phyloP scores from a whole-genome alignment of 1,140 invertebrate genomes.

The Leptopilina boulardi region DNA sequence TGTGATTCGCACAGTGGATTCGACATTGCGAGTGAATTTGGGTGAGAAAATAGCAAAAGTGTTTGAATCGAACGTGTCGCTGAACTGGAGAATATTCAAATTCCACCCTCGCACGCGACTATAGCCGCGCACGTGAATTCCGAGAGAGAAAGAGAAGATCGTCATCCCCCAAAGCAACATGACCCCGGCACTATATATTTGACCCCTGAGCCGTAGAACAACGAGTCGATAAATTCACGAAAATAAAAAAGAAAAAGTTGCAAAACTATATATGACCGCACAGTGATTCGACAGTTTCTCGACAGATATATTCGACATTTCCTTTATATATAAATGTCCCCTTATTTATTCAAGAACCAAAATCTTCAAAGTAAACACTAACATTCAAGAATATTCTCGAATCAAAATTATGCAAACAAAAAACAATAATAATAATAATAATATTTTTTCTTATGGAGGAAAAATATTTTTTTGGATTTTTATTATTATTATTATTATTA shows the following conservation, averaged over 20 bases:
- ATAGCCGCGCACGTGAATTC: neutral
- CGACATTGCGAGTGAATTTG: neutral
- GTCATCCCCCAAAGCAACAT: neutral
- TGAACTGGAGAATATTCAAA: conserved; percentile 14
- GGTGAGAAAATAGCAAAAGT: neutral
- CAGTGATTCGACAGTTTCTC: neutral
- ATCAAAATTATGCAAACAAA: too few relatives aligned
- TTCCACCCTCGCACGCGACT: neutral
- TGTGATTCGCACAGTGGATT: too few relatives aligned
- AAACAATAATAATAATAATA: too few relatives aligned
- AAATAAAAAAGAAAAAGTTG: neutral
- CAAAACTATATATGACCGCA: neutral
- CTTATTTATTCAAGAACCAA: neutral
- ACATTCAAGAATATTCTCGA: too few relatives aligned
- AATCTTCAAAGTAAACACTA: neutral
- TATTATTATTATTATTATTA: too few relatives aligned
- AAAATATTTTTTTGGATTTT: too few relatives aligned
- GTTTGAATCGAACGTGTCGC: neutral
- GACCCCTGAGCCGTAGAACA: neutral
- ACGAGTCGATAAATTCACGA: neutral
- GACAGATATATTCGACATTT: neutral
- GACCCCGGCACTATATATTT: conserved; percentile 1
- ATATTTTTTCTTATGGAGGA: too few relatives aligned
- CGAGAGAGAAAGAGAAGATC: neutral
- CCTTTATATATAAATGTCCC: neutral